Base-by-base conservation (phyloP, 1,140 invertebrate species). In the Ephestia elutella region DNA sequence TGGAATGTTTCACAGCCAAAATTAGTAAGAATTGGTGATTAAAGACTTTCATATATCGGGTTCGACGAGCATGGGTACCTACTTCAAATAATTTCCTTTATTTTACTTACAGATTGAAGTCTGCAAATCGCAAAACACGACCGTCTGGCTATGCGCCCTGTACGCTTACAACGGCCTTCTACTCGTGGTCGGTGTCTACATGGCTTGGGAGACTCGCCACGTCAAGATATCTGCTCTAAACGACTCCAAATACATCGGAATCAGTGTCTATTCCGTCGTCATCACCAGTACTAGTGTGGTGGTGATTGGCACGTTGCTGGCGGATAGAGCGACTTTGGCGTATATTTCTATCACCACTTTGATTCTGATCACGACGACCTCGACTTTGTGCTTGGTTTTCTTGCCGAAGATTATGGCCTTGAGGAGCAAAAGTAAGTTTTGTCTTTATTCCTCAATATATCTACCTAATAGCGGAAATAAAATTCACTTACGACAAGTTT, bases 171-270 rank as follows among this genome's bases (percentile, higher is more conserved):
- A 98, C 89, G 96, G 95, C 0, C 89, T 97, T 0, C 87, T 97
- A 9, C 89, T 98, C 0, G 91, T 96, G 11, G 96, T 97, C 62
- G 96, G 96, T 0, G 96, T 97, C 49, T 99, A 98, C 87, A 95
- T 99, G 92, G 98, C 98, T 0, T 99, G 98, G 98, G 97, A 99
- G 90, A 99, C 98, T 11, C 93, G 97, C 54, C 95, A 98, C 73
- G 97, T 99, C 0, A 98, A 96, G 82, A 97, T 99, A 68, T 95
- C 97, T n/a, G 97, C 97, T 0, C 88, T 99, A 9, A 99, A 99
- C 81, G 98, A 99, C 86, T 98, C 96, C 13, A 97, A 99, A 80
- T 98, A 98, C 84, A 99, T 99, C 66, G 95, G 95, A 3, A 93
- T 97, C 77, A 96, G 95, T 65, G 96, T 98, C 0, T 98, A 98